A percentile compares a stretch with the other conserved stretches of the same genome.
Evolutionary conservation across 2,888 invertebrate species (phyloP).

Genomic region (Calliphora vomitoria): DNA sequence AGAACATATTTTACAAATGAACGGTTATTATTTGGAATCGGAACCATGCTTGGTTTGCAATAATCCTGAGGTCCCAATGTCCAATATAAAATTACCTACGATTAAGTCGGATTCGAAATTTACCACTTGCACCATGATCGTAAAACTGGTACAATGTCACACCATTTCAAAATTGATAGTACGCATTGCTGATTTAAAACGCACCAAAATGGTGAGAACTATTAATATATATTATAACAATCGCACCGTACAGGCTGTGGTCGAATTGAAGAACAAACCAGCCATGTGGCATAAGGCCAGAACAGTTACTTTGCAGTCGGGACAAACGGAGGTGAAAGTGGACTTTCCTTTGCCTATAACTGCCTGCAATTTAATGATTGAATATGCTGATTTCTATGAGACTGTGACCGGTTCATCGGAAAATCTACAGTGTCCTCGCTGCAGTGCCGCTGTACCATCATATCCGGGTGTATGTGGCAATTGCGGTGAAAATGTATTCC

Average conservation of each 20-base stretch:
- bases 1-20: slow-evolving; percentile 97
- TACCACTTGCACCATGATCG: slow-evolving; percentile 98
- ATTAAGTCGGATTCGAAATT: slow-evolving; percentile 98
- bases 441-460: slow-evolving; percentile 98
- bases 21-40: slow-evolving; percentile 97
- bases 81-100: slow-evolving; percentile 95
- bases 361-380: slow-evolving; percentile 99
- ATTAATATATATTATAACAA: slow-evolving; percentile 99
- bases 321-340: slow-evolving; percentile 97
- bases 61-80: slow-evolving; percentile 97
- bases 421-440: slow-evolving; percentile 97
- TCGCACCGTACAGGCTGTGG: slow-evolving; percentile 97
- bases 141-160: slow-evolving; percentile 97
- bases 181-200: slow-evolving; percentile 96
- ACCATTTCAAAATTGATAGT: slow-evolving; percentile 97
- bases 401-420: slow-evolving; percentile 95
- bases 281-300: slow-evolving; percentile 99
- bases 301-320: slow-evolving; percentile 94
- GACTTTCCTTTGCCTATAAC: slow-evolving; percentile 98
- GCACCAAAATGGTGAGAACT: slow-evolving; percentile 98
- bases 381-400: slow-evolving; percentile 99
- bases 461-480: slow-evolving; percentile 97
- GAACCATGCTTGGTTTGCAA: slow-evolving; percentile 99
- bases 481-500: slow-evolving; percentile 98
- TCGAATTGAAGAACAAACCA: slow-evolving; percentile 98